Evolutionary conservation across 2,113 vertebrate genomes (phyloP).

Genomic region (Agelaius phoeniceus): DNA sequence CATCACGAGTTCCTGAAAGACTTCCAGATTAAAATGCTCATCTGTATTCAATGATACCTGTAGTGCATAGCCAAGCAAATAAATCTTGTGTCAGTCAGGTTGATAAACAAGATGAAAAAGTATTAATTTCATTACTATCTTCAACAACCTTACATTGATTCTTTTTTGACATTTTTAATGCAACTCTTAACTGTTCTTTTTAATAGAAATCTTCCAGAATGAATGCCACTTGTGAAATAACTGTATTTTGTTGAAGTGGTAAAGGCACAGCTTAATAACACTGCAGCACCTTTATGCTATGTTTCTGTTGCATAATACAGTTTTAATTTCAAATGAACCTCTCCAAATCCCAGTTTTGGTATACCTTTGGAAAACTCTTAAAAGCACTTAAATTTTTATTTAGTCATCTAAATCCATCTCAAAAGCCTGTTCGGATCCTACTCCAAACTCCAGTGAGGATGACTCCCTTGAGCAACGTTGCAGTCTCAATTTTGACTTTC

Average conservation of each 20-base stretch:
- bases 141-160: background rate
- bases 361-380: background rate
- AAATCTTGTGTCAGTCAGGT: conserved; percentile 41
- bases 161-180: background rate
- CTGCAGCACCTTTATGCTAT: background rate
- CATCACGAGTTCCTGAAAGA: conserved; percentile 5
- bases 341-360: background rate
- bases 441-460: background rate
- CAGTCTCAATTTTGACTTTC: background rate
- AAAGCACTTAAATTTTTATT: background rate
- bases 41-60: conserved; percentile 30
- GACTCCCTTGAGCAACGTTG: background rate
- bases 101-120: conserved; percentile 35
- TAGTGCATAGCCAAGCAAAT: conserved; percentile 27
- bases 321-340: background rate
- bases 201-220: background rate
- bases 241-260: background rate
- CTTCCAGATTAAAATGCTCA: conserved; percentile 26
- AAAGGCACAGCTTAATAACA: background rate
- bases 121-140: background rate
- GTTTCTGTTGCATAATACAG: background rate
- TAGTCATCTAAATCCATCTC: background rate
- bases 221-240: background rate
- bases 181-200: background rate
- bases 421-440: background rate